Evolutionary conservation across 2,113 vertebrate species (phyloP).

Genomic region (Glaucidium brasilianum): DNA sequence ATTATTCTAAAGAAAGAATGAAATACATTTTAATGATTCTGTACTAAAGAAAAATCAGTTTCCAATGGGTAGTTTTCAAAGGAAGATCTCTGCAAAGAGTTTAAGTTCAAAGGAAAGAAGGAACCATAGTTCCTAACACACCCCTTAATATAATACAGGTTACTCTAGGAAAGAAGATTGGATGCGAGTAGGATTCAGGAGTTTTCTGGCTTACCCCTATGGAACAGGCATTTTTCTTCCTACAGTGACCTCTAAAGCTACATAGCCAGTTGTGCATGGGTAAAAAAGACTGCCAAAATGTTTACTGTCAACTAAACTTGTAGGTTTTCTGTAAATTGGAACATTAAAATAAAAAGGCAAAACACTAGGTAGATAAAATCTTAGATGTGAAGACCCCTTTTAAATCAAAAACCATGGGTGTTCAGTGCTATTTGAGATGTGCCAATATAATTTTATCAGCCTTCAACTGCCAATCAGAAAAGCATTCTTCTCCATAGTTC

Average conservation of each 20-base stretch:
- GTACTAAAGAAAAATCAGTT: not conserved
- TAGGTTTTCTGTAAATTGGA: not conserved
- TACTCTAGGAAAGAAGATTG: not conserved
- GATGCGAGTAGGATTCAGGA: not conserved
- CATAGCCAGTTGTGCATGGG: not conserved
- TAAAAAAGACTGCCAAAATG: not conserved
- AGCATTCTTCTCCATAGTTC: not conserved
- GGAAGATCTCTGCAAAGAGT: not conserved
- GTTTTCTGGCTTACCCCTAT: not conserved
- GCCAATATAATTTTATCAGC: not conserved
- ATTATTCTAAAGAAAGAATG: not conserved
- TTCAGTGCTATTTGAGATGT: not conserved
- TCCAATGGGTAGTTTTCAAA: not conserved
- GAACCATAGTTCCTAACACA: not conserved
- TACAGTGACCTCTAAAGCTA: not conserved
- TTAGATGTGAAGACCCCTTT: not conserved
- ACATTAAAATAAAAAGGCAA: not conserved
- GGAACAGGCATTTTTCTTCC: not conserved
- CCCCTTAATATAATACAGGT: accelerated
- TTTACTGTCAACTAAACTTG: not conserved
- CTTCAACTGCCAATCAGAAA: not conserved
- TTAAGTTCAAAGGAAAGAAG: not conserved
- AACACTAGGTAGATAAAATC: not conserved
- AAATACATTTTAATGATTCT: not conserved
- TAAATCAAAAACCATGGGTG: not conserved